phyloP scores from a whole-genome alignment of 2,888 invertebrate species.

The Morinoia aosen region DNA sequence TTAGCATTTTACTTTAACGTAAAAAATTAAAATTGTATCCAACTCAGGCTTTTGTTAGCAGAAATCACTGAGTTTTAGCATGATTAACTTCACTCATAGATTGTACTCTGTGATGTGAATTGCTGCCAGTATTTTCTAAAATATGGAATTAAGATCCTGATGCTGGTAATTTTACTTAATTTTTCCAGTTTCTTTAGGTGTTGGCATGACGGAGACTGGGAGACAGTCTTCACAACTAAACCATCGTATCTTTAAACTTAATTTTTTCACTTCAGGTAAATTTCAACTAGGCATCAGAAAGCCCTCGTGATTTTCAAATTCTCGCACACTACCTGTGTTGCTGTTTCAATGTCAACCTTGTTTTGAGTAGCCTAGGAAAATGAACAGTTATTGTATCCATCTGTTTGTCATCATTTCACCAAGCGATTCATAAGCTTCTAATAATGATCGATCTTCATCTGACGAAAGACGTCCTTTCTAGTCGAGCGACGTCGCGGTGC shows the following conservation, averaged over 20 bases:
- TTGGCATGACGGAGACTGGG: not conserved
- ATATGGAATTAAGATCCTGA: not conserved
- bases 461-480: not conserved
- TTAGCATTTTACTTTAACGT: too few species aligned
- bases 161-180: not conserved
- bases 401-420: not conserved
- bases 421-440: not conserved
- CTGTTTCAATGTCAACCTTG: not conserved
- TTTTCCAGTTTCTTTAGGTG: not conserved
- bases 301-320: not conserved
- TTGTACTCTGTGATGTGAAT: not conserved
- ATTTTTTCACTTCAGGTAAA: not conserved
- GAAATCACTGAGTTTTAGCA: not conserved
- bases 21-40: too few species aligned
- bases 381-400: not conserved
- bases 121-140: not conserved
- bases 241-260: not conserved
- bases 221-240: not conserved
- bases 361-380: not conserved
- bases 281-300: not conserved
- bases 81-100: not conserved
- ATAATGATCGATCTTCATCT: not conserved
- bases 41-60: too few species aligned
- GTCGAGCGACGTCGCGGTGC: not conserved
- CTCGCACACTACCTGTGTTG: not conserved